Base-by-base conservation (phyloP, 2,888 invertebrate species). In the Gandaritis pyraliata region DNA sequence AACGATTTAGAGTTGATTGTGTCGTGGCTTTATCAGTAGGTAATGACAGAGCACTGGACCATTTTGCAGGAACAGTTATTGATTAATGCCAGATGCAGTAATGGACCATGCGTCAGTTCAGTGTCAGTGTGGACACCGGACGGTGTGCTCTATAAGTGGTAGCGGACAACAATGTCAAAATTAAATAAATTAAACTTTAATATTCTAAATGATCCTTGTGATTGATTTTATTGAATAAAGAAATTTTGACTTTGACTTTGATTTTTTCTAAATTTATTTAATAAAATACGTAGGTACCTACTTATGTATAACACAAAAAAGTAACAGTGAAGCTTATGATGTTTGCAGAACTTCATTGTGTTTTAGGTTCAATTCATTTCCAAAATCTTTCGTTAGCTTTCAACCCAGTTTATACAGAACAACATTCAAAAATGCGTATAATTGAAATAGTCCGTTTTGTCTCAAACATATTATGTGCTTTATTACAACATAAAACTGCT, bases 11-110 rank as follows among this genome's bases (percentile, higher is more conserved):
- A 29, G 58, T 63, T 50, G 43, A 55, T 47, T 58, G 59, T 52
- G 18, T 30, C 45, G 16, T 54, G 52, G 39, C 52, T 65, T 69
- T 70, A 75, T 73, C 75, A 68, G 72, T 61, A 65, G 71, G 73
- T 74, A 77, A 77, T 75, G 72, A 69, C 70, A 58, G 63, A 59
- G 62, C 64, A 66, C 59, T 68, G 64, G 57, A 61, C 61, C 63
- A 69, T 73, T 72, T 71, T 59, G 55, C 53, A 68, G 70, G 59
- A 48, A 59, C 56, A 48, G 80, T 78, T 87, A 88, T 87, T 87
- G 88, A 88, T 87, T 87, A 81, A 78, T 78, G 82, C 73, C 66
- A 71, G 77, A 72, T 78, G 82, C 82, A 78, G 80, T 83, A 81
- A 82, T 80, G 78, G 76, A 75, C 72, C 74, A 78, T 82, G 81